Conservation (phyloP, 1,140 invertebrate genomes). For the Maconellicoccus hirsutus region DNA sequence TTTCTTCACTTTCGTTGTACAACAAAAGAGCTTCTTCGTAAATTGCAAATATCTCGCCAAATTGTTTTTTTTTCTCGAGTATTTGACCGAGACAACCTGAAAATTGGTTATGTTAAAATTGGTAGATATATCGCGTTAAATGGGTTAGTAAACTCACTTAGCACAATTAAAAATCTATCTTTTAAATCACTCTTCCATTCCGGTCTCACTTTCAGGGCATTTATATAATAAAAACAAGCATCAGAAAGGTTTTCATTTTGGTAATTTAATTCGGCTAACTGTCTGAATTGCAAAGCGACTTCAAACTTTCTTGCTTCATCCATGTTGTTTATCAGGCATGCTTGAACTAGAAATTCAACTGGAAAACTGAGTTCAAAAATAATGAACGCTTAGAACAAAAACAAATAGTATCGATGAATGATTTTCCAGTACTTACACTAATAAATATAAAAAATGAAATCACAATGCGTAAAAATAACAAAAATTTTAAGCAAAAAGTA, state of each 20-base stretch:
- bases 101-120: background rate
- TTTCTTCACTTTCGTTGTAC: constrained; percentile 34
- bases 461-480: too few species aligned
- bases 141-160: background rate
- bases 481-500: too few species aligned
- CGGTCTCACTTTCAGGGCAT: background rate
- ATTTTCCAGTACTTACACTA: too few species aligned
- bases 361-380: too few species aligned
- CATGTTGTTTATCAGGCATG: background rate
- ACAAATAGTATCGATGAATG: too few species aligned
- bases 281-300: constrained; percentile 6
- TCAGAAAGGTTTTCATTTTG: background rate
- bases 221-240: constrained; percentile 8
- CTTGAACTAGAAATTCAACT: too few species aligned
- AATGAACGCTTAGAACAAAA: too few species aligned
- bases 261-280: background rate
- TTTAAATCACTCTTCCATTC: background rate
- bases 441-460: too few species aligned
- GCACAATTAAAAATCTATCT: constrained; percentile 2
- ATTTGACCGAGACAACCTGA: constrained; percentile 33
- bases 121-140: background rate
- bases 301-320: background rate
- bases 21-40: constrained; percentile 37
- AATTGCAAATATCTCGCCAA: constrained; percentile 35
- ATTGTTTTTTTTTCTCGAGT: constrained; percentile 27